Percentiles rank a stretch among this genome's conserved stretches.
phyloP scores from a whole-genome alignment of 1,140 invertebrate genomes.

The Pseudomyrmex concolor region DNA sequence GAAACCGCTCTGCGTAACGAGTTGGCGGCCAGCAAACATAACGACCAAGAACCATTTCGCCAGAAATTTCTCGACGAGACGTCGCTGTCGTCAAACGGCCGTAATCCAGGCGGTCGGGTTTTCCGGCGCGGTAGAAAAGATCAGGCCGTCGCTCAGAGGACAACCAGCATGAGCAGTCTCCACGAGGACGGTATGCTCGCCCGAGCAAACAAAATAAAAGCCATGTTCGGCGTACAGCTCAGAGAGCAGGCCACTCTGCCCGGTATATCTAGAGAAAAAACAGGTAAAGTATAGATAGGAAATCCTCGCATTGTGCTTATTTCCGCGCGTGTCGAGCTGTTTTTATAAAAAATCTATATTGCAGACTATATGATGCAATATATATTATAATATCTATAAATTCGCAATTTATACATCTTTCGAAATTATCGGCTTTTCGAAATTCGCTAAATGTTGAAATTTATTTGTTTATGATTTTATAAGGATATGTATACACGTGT shows the following conservation, averaged over 20 bases:
- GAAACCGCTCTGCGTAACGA: conserved; percentile 61
- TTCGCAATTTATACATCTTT: neutral
- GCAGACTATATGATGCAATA: no score
- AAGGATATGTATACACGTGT: no score
- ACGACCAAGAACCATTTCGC: conserved; percentile 39
- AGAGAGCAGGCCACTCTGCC: conserved; percentile 81
- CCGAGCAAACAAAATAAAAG: conserved; percentile 82
- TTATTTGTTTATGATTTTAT: no score
- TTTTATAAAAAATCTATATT: neutral
- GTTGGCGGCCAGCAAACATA: conserved; percentile 35
- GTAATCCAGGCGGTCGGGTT: conserved; percentile 53
- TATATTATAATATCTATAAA: neutral
- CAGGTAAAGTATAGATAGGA: conserved; percentile 76
- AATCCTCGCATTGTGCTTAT: neutral
- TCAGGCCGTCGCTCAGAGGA: conserved; percentile 40
- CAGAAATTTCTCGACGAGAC: conserved; percentile 62
- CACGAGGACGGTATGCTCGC: conserved; percentile 82
- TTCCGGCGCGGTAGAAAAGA: conserved; percentile 58
- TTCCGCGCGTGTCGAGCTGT: neutral
- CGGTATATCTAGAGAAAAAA: conserved; percentile 83
- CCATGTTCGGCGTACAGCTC: conserved; percentile 81
- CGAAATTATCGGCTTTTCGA: no score
- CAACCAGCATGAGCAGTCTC: conserved; percentile 53
- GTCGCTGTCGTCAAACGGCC: conserved; percentile 62
- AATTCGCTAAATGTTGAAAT: no score